These are phyloP conservation scores for Gymnodraco acuticeps DNA, from an alignment of 2,797 vertebrate species.

Conservation along the genomic window DNA sequence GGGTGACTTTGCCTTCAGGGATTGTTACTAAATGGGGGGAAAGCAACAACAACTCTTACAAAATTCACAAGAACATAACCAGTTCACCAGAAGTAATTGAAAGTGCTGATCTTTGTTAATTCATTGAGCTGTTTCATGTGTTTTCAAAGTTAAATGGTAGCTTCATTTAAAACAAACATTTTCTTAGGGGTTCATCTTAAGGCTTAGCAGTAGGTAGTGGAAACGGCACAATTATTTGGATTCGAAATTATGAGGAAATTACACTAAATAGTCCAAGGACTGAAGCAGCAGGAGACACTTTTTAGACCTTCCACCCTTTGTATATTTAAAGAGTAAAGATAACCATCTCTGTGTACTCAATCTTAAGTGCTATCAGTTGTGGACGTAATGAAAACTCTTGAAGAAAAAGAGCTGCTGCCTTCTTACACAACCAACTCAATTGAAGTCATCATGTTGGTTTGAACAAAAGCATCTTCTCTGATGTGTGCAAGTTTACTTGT, in stretches of 20 bases:
- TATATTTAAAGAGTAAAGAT: constrained; percentile 1
- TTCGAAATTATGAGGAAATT: not conserved
- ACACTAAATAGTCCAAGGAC: not conserved
- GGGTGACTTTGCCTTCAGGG: constrained; percentile 18
- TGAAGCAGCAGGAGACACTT: not conserved
- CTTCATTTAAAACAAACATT: constrained; percentile 21
- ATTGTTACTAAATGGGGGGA: constrained; percentile 5
- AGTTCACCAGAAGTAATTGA: constrained; percentile 23
- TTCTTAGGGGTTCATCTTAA: constrained; percentile 1
- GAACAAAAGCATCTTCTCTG: constrained; percentile 8
- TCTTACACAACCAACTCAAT: constrained; percentile 8
- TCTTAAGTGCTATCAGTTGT: constrained; percentile 14
- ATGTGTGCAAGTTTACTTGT: constrained; percentile 9
- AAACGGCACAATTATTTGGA: not conserved
- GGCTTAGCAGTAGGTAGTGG: constrained; percentile 6
- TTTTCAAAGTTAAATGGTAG: constrained; percentile 18
- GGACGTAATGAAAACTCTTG: constrained; percentile 24
- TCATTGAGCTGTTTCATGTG: constrained; percentile 22
- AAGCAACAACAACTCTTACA: constrained; percentile 11
- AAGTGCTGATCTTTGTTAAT: constrained; percentile 29
- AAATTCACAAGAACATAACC: constrained; percentile 2
- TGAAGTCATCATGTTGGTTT: constrained; percentile 9
- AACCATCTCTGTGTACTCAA: not conserved
- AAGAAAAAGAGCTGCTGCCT: constrained; percentile 9
- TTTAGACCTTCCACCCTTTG: constrained; percentile 5